Evolutionary conservation across 2,797 vertebrate genomes (phyloP).

Genomic region (Chaunax sp.): DNA sequence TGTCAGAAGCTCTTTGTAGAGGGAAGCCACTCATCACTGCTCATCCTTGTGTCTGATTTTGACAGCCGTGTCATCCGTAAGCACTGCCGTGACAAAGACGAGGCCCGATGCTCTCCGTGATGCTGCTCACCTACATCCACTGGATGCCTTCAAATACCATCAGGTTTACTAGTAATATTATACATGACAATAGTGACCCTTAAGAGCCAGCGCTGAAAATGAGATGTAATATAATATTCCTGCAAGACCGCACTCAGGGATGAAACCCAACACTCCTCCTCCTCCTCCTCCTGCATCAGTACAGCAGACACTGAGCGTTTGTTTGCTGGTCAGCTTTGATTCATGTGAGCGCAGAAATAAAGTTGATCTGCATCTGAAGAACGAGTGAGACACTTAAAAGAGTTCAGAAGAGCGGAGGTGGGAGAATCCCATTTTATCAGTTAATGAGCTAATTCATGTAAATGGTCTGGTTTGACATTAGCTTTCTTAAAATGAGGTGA

Average conservation of each 20-base stretch:
- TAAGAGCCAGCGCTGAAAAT: conserved; percentile 24
- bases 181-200: not conserved
- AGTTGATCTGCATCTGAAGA: conserved; percentile 17
- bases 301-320: conserved; percentile 7
- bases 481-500: conserved; percentile 36
- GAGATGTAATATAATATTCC: conserved; percentile 31
- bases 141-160: conserved; percentile 1
- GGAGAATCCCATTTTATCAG: conserved; percentile 6
- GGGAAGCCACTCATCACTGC: not conserved
- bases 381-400: conserved; percentile 5
- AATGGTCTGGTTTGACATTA: conserved; percentile 49
- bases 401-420: conserved; percentile 7
- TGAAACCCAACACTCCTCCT: conserved; percentile 30
- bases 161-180: conserved; percentile 13
- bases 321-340: conserved; percentile 17
- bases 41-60: conserved; percentile 5
- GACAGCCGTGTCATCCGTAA: not conserved
- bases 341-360: conserved; percentile 4
- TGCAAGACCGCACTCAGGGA: conserved; percentile 27
- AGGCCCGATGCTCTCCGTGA: not conserved
- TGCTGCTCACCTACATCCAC: not conserved
- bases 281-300: conserved; percentile 7
- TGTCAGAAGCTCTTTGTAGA: too few species aligned
- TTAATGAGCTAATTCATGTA: conserved; percentile 51
- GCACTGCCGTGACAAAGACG: not conserved